A percentile compares a stretch with the other conserved stretches of the same genome.
These are phyloP conservation scores for Scaptomyza caliginosa DNA, from an alignment of 2,888 invertebrate genomes.

Conservation along the genomic window DNA sequence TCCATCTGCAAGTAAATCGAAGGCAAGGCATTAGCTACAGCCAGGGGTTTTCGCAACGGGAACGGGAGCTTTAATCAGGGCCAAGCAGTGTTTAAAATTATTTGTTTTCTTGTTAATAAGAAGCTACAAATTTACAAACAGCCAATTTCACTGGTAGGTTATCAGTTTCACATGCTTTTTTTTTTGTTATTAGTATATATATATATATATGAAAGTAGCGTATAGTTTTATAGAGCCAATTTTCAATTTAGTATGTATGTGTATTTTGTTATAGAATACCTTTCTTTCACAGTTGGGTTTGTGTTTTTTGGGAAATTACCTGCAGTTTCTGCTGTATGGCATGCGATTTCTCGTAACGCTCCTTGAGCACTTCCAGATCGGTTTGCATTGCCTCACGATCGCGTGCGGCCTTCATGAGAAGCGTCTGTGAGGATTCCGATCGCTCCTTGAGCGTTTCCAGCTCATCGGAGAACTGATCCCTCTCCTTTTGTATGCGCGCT, in stretches of 20 bases:
- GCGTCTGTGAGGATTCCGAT: slow-evolving; percentile 91
- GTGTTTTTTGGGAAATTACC: slow-evolving; percentile 85
- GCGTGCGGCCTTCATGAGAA: slow-evolving; percentile 92
- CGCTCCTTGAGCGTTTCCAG: slow-evolving; percentile 92
- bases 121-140: slow-evolving; percentile 82
- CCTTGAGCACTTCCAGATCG: slow-evolving; percentile 93
- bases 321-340: slow-evolving; percentile 92
- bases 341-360: slow-evolving; percentile 94
- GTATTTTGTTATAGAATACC: slow-evolving; percentile 20
- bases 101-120: slow-evolving; percentile 3
- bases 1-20: slow-evolving; percentile 87
- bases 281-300: slow-evolving; percentile 21
- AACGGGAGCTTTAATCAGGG: slow-evolving; percentile 6
- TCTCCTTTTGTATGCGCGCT: slow-evolving; percentile 94
- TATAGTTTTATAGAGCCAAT: slow-evolving; percentile 54
- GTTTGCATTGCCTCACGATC: slow-evolving; percentile 93
- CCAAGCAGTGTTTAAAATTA: slow-evolving; percentile 33
- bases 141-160: slow-evolving; percentile 74
- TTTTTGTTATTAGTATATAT: slow-evolving; percentile 36
- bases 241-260: slow-evolving; percentile 10
- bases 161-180: slow-evolving; percentile 70
- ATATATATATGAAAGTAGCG: slow-evolving; percentile 25
- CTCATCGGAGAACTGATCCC: slow-evolving; percentile 92
- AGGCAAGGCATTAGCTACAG: not conserved
- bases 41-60: not conserved